Base-by-base conservation (phyloP, 2,888 invertebrate species). In the Aspidiotus destructor region DNA sequence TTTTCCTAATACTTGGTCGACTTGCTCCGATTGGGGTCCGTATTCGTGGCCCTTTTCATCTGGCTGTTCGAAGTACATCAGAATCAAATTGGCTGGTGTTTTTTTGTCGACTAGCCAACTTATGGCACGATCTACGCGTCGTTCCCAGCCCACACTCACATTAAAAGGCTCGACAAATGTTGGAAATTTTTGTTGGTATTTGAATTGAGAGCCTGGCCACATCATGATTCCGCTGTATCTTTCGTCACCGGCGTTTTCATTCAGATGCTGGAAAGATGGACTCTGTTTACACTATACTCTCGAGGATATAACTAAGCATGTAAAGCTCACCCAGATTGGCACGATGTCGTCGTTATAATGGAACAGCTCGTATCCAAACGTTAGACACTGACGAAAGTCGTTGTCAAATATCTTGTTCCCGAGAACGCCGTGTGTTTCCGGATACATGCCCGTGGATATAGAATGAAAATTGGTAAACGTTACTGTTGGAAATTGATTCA, bases 381-480 rank as follows among this genome's bases (percentile, higher is more conserved):
- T 6, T 7, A 65, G 2, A 13, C 65, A 65, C 42, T 42, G 9
- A 28, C 5, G 10, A 9, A 41, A 7, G 40, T 75, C 73, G 0
- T 80, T 79, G 75, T 86, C 85, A 74, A 80, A 85, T 73, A 84
- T 79, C 41, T 74, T 74, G 75, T 84, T 87, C 7, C 82, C 85
- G 2, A 86, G 76, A 41, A 88, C 84, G 0, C 87, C 88, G 76
- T 88, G 88, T 28, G 78, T 80, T 75, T 86, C 86, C 0, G 84
- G 80, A 74, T 83, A 86, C 62, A 85, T 76, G 13, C 87, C 87
- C 41, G 86, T 89, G 0, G 83, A 84, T 68, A 88, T 84, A 0
- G 85, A 81, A 74, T 84, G 84, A 77, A 88, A 88, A 77, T 88
- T 88, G 0, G 87, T 85, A 74, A 85, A 85, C 1, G 88, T 89